Evolutionary conservation across 2,888 invertebrate genomes (phyloP).

Genomic region (Julus scandinavius): DNA sequence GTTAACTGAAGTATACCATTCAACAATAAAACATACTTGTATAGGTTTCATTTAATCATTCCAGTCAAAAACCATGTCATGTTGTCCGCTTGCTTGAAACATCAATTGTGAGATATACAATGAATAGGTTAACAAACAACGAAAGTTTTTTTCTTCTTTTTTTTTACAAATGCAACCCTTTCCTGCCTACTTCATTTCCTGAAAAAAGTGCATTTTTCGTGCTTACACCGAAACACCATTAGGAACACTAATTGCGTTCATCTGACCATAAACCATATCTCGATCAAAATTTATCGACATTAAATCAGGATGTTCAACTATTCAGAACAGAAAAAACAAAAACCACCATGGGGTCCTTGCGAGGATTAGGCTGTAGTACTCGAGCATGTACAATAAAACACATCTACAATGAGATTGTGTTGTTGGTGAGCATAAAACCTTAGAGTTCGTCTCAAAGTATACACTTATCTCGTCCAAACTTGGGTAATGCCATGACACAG

Average conservation of each 20-base stretch:
- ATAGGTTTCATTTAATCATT: no score
- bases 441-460: background rate
- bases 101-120: no score
- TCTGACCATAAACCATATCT: background rate
- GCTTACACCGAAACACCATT: background rate
- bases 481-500: background rate
- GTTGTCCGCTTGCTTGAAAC: no score
- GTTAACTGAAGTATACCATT: no score
- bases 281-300: background rate
- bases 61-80: no score
- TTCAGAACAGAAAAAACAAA: background rate
- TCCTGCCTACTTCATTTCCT: background rate
- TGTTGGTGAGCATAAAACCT: background rate
- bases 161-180: no score
- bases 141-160: no score
- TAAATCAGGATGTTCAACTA: background rate
- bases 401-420: background rate
- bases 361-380: background rate
- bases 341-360: background rate
- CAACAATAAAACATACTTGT: no score
- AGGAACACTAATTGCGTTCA: background rate
- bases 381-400: background rate
- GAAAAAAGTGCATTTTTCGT: background rate
- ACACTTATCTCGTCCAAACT: background rate
- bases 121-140: no score